Evolutionary conservation across 2,113 vertebrate species (phyloP), one percentile per base, ranked within the genome.

Genomic region (Notarius lentiginosus): DNA sequence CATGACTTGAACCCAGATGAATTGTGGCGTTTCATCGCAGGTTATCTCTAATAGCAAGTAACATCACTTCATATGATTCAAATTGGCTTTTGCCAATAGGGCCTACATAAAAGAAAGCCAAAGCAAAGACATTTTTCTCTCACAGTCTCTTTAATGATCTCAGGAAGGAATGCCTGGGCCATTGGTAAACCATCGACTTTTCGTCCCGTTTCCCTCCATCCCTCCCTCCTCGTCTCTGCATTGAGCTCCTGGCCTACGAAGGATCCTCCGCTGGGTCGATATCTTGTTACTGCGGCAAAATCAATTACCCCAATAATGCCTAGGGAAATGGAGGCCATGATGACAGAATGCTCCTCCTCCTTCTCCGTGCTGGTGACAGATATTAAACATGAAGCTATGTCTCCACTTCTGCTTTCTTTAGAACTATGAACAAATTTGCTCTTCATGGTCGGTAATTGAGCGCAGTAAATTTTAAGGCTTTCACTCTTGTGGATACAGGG

Each of bases 231-330:
- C 83, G 70, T 88, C 88, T 87, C 91, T 94, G 91, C 93, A 94
- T 95, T 92, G 91, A 92, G 86, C 87, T 53, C 86, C 58, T 89
- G 91, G 90, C 93, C 94, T 92, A 92, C 87, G 90, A 91, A 66
- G 84, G 91, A 93, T 94, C 92, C 94, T 93, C 86, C 90, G 90
- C 65, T 95, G 94, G 86, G 96, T 96, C 96, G 95, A 96, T 96
- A 96, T 95, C 94, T 95, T 96, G 96, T 96, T 96, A 96, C 96
- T 94, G 94, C 93, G 93, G 95, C 93, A 93, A 96, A 96, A 96
- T 96, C 96, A 96, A 97, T 96, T 96, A 96, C 94, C 95, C 95
- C 94, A 94, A 95, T 95, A 96, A 94, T 94, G 94, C 93, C 93
- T 92, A 91, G 92, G 95, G 94, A 94, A 94, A 92, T 94, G 88